These are phyloP conservation scores for Aphaenogaster ashmeadi DNA, from an alignment of 1,140 invertebrate species.

Conservation along the genomic window DNA sequence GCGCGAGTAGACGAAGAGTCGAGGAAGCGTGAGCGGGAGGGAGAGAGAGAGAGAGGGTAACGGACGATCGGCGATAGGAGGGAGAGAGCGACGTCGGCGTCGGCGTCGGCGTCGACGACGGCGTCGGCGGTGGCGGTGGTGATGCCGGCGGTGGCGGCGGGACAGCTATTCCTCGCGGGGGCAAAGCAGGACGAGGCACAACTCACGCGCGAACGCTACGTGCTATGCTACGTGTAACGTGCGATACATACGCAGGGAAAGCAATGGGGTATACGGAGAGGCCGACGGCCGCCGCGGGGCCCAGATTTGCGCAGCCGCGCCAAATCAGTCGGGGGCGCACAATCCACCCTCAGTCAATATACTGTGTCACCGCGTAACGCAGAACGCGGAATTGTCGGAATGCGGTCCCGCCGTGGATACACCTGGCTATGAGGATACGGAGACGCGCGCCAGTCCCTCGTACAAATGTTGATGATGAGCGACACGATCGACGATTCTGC, in stretches of 20 bases:
- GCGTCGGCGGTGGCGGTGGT: slow-evolving; percentile 35
- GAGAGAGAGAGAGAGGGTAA: slow-evolving; percentile 26
- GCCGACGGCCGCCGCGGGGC: slow-evolving; percentile 61
- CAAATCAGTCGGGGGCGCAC: slow-evolving; percentile 83
- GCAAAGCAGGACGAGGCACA: slow-evolving; percentile 20
- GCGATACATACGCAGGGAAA: slow-evolving; percentile 66
- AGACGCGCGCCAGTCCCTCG: not conserved
- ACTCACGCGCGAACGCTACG: slow-evolving; percentile 41
- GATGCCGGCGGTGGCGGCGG: slow-evolving; percentile 2
- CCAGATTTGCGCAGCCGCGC: slow-evolving; percentile 83
- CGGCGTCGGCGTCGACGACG: slow-evolving; percentile 40
- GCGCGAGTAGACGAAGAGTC: slow-evolving; percentile 31
- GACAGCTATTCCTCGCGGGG: slow-evolving; percentile 15
- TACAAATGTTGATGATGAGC: slow-evolving; percentile 6
- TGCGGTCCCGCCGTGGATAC: slow-evolving; percentile 40
- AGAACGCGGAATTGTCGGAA: slow-evolving; percentile 67
- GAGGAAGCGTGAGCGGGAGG: slow-evolving; percentile 23
- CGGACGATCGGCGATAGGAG: slow-evolving; percentile 46
- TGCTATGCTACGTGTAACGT: slow-evolving; percentile 43
- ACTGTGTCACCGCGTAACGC: slow-evolving; percentile 77
- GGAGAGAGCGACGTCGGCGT: slow-evolving; percentile 38
- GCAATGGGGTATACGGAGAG: slow-evolving; percentile 65
- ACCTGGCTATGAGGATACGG: not conserved
- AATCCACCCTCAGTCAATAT: slow-evolving; percentile 86
- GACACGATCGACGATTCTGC: not conserved